Percentiles rank a stretch among this genome's conserved stretches.
These are phyloP conservation scores for Tetraodon nigroviridis DNA, from an alignment of 2,113 vertebrate genomes.

Conservation along the genomic window DNA sequence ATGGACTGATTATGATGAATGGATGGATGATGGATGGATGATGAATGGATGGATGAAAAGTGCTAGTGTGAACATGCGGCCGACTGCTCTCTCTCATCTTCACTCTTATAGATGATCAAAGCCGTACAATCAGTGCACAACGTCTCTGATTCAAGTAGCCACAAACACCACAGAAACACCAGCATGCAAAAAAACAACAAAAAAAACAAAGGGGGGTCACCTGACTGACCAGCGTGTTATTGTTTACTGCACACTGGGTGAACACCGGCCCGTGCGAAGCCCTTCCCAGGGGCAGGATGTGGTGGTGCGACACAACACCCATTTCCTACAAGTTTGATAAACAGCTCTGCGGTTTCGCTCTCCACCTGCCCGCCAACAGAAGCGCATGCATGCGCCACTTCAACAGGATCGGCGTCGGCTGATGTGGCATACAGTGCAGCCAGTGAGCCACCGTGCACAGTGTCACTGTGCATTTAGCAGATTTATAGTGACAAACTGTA, in stretches of 20 bases:
- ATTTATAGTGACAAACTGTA: constrained; percentile 54
- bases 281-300: constrained; percentile 68
- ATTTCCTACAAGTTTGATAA: constrained; percentile 73
- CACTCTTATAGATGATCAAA: not conserved
- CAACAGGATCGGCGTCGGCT: constrained; percentile 62
- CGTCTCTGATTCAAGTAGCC: constrained; percentile 1
- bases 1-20: too few relatives aligned
- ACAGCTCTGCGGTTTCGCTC: constrained; percentile 66
- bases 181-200: constrained; percentile 6
- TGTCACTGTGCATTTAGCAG: constrained; percentile 34
- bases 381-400: constrained; percentile 22
- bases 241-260: constrained; percentile 65
- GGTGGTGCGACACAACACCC: constrained; percentile 63
- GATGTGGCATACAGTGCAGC: constrained; percentile 48
- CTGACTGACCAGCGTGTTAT: constrained; percentile 35
- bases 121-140: constrained; percentile 15
- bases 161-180: not conserved
- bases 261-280: constrained; percentile 53
- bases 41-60: too few relatives aligned
- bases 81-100: not conserved
- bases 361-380: constrained; percentile 50
- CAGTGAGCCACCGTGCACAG: constrained; percentile 44
- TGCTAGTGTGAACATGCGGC: too few relatives aligned
- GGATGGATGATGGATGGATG: too few relatives aligned
- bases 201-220: too few relatives aligned